Evolutionary conservation across 2,797 vertebrate species (phyloP), one percentile per base, ranked within the genome.

Genomic region (Astyanax mexicanus): DNA sequence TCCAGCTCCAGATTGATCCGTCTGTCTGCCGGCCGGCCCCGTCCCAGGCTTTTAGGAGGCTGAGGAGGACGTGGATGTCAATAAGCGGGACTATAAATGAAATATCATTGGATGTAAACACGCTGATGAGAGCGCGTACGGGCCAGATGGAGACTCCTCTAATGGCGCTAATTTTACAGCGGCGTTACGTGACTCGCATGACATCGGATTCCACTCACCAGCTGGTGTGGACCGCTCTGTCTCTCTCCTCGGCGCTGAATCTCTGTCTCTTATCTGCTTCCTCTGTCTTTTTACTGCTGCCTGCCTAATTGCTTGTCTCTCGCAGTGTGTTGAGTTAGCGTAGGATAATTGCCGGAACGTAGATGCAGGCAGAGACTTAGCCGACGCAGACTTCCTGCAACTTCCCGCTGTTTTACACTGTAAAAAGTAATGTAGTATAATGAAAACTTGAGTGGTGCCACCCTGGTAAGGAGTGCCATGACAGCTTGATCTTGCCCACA

Each of bases 71-170:
- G 27, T 13, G 47, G 65, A 74, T 17, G 66, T 40, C 55, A 65
- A 77, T 76, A 72, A 75, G 29, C 23, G 69, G 66, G 58, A 47
- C 21, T 68, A 40, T 67, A 76, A 84, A 80, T 81, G 82, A 65
- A 79, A 80, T 61, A 72, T 60, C 52, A 80, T 66, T 70, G 44
- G 64, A 52, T 6, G 10, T 65, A 67, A 73, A 64, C 64, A 69
- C 44, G 52, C 67, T 78, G 72, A 52, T 72, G 72, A 74, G 70
- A 75, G 67, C 29, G 25, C 69, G 68, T 80, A 72, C 74, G 67
- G 70, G 27, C 77, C 77, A 79, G 68, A 80, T 83, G 77, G 84
- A 77, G 49, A 32, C 77, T 74, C 42, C 49, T 76, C 70, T 77
- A 57, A 72, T 70, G 54, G 27, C 47, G 49, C 69, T 75, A 47